Evolutionary conservation across 2,797 vertebrate species (phyloP).

Genomic region (Pipistrellus nathusii): DNA sequence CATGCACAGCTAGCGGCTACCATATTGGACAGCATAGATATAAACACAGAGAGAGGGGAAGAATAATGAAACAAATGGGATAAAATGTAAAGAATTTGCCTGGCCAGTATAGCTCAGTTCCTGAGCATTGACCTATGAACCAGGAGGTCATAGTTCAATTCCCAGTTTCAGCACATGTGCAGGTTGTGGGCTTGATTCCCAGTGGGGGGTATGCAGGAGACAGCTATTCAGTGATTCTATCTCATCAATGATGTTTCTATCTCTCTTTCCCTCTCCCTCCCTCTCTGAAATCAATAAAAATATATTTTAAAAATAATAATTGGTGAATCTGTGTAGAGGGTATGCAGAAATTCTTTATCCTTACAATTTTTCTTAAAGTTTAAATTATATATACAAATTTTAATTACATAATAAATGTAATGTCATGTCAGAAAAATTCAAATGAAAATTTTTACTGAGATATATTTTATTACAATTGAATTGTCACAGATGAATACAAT

Average conservation of each 20-base stretch:
- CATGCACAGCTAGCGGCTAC: not conserved
- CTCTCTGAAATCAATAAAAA: too few relatives aligned
- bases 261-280: too few relatives aligned
- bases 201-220: too few relatives aligned
- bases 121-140: too few relatives aligned
- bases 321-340: not conserved
- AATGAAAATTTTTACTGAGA: conserved; percentile 38
- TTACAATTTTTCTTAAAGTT: not conserved
- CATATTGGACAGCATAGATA: not conserved
- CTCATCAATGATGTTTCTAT: too few relatives aligned
- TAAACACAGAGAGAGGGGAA: not conserved
- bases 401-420: conserved; percentile 26
- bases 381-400: conserved; percentile 37
- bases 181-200: too few relatives aligned
- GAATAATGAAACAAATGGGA: not conserved
- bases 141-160: too few relatives aligned
- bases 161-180: too few relatives aligned
- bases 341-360: not conserved
- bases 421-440: not conserved
- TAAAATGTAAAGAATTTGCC: not conserved
- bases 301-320: not conserved
- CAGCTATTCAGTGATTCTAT: too few relatives aligned
- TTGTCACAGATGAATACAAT: conserved; percentile 45
- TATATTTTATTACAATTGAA: conserved; percentile 41
- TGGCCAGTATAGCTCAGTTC: too few relatives aligned